These are phyloP conservation scores for Nothura maculosa DNA, from an alignment of 2,797 vertebrate species.

Conservation along the genomic window DNA sequence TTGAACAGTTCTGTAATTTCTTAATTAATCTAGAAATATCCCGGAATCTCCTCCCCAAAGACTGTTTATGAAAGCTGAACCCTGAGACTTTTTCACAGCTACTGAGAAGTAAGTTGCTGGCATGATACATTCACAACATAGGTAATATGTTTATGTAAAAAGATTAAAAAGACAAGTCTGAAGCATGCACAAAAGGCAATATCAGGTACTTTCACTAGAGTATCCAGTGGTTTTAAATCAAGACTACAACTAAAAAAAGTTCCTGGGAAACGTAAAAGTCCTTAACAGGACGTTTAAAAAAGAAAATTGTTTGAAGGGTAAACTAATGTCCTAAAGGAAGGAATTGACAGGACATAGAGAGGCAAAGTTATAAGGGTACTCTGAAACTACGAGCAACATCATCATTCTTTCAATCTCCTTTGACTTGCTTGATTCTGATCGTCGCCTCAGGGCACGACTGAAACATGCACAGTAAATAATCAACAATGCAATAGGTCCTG, in stretches of 20 bases:
- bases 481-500: slow-evolving; percentile 12
- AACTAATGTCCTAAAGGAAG: neutral
- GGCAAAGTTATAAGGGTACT: neutral
- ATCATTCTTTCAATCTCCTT: slow-evolving; percentile 19
- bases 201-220: neutral
- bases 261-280: neutral
- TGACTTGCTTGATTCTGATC: neutral
- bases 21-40: neutral
- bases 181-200: neutral
- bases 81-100: neutral
- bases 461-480: slow-evolving; percentile 17
- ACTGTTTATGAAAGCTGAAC: neutral
- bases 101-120: neutral
- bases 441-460: neutral
- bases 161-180: neutral
- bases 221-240: neutral
- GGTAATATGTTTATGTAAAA: neutral
- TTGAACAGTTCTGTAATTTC: neutral
- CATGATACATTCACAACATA: neutral
- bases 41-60: neutral
- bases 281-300: neutral
- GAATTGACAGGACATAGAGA: neutral
- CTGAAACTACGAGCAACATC: neutral
- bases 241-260: neutral
- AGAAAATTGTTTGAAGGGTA: neutral